Evolutionary conservation across 1,140 invertebrate genomes (phyloP).

Genomic region (fruit fly (Drosophila melanogaster)): Release_6_plus_ISO1_MT NT_033777.3:30074001-30074500

Average conservation of each 20-base stretch:
- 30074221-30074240: neutral
- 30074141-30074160: constrained; percentile 65
- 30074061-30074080: neutral
- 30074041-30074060: neutral
- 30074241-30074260: constrained; percentile 83
- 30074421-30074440: constrained; percentile 49
- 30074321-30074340: constrained; percentile 67
- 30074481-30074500: constrained; percentile 84
- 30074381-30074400: constrained; percentile 83
- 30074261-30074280: constrained; percentile 81
- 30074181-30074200: constrained; percentile 82
- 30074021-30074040: too few relatives aligned
- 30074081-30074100: constrained; percentile 13
- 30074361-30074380: constrained; percentile 47
- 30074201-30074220: constrained; percentile 57
- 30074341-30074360: constrained; percentile 35
- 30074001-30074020: too few relatives aligned
- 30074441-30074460: constrained; percentile 1
- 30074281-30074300: constrained; percentile 75
- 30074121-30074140: constrained; percentile 62
- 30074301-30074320: constrained; percentile 52
- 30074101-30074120: constrained; percentile 53
- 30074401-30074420: constrained; percentile 66
- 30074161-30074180: constrained; percentile 78
- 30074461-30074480: constrained; percentile 55